Conservation (phyloP, 2,888 invertebrate species). For the Nesidiocoris tenuis region DNA sequence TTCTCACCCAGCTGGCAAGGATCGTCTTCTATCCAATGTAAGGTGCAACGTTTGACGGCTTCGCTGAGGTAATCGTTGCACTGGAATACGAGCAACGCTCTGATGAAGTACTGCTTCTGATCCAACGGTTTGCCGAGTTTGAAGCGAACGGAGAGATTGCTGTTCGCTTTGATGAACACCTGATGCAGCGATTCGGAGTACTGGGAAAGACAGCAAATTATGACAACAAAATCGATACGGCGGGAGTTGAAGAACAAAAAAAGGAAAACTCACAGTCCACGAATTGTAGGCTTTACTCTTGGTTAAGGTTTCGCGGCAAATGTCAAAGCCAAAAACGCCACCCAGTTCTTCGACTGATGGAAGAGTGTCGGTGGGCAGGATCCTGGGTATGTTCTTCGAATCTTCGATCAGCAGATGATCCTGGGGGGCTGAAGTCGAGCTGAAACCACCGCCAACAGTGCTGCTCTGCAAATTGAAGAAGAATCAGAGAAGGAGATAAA, state of each 20-base stretch:
- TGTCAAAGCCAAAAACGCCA: neutral
- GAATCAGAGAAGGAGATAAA: no score
- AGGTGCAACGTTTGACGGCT: neutral
- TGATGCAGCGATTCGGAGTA: neutral
- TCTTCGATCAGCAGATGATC: no score
- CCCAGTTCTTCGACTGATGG: neutral
- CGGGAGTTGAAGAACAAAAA: neutral
- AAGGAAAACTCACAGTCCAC: neutral
- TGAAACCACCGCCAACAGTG: no score
- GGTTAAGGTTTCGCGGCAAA: neutral
- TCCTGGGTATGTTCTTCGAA: no score
- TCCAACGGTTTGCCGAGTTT: neutral
- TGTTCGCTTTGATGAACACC: neutral
- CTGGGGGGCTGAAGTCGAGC: no score
- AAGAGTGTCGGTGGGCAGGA: neutral
- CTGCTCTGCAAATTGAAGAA: no score
- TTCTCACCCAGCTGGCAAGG: neutral
- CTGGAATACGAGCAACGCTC: neutral
- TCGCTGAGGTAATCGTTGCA: neutral
- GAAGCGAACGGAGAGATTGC: neutral
- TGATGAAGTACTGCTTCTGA: neutral
- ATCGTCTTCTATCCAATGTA: neutral
- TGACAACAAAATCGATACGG: neutral
- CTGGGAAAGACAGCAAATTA: neutral
- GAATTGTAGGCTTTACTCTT: neutral